Evolutionary conservation across 2,113 vertebrate genomes (phyloP), one percentile per base, ranked within the genome.

Genomic region (Sinocyclocheilus maitianheensis): DNA sequence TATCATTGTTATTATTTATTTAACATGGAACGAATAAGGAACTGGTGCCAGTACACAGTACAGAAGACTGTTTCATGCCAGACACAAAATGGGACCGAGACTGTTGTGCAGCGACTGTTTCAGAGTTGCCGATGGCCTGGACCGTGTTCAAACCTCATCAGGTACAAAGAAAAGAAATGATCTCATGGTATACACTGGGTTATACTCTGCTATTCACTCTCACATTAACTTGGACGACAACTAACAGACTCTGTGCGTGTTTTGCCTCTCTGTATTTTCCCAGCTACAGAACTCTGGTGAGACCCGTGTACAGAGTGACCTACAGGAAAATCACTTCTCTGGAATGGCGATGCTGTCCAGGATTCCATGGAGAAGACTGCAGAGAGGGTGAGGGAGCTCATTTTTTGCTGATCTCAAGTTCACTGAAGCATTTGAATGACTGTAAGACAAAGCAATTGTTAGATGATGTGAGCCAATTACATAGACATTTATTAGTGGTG

Each of bases 101-200:
- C 97, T 0, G 93, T 96, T 84, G 95, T 98, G 90, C 97, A 99
- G 93, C 94, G 97, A 60, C 96, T 98, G 85, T 95, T 97, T 86
- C 98, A 99, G 94, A 96, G 96, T 90, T 99, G 97, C 92, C 93
- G 97, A 13, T 99, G 98, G 98, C 98, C 97, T 0, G 97, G 97
- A 91, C 97, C 96, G 63, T 99, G 97, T 71, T 91, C 96, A 91
- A 99, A 97, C 92, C 92, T 97, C 86, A 95, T 99, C 92, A 99
- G 97, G 98, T 99, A 96, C 12, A 5, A 74, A 48, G 14, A 48
- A 34, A 43, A 60, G 10, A 24, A 13, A 53, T 80, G 9, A 30
- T 30, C 5, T 58, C 60, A 65, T 30, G 63, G 18, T 24, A 40
- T 51, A 20, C 63, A 48, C 24, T 71, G 51, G 11, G 6, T 26